These are phyloP conservation scores for Chelonia mydas DNA, from an alignment of 2,797 vertebrate genomes.

Conservation along the genomic window DNA sequence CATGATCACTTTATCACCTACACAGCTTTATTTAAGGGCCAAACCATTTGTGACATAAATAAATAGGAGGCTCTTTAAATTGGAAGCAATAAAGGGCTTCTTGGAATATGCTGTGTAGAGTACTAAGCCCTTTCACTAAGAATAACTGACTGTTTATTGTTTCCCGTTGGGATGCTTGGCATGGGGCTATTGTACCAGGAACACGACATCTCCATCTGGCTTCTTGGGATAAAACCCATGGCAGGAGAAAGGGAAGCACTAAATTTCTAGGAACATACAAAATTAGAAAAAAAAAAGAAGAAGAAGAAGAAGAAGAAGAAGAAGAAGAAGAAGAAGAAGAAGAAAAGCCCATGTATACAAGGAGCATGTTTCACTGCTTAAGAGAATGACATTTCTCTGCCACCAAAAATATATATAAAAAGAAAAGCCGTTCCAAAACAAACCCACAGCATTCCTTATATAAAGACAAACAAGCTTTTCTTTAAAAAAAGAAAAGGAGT, in stretches of 20 bases:
- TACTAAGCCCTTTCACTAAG: slow-evolving; percentile 49
- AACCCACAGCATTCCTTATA: slow-evolving; percentile 61
- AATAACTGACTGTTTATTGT: slow-evolving; percentile 69
- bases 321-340: slow-evolving; percentile 10
- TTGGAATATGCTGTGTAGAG: slow-evolving; percentile 40
- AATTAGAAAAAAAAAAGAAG: not conserved
- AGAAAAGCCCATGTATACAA: not conserved
- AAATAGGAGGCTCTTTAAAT: slow-evolving; percentile 1
- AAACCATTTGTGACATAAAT: not conserved
- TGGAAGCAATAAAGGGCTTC: slow-evolving; percentile 50
- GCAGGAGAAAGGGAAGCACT: slow-evolving; percentile 46
- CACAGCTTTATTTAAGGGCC: not conserved
- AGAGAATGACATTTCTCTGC: slow-evolving; percentile 63
- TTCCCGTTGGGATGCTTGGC: slow-evolving; percentile 45
- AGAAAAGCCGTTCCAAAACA: slow-evolving; percentile 68
- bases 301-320: slow-evolving; percentile 6
- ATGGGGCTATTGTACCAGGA: slow-evolving; percentile 56
- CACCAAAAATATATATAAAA: slow-evolving; percentile 65
- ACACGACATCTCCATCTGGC: slow-evolving; percentile 44
- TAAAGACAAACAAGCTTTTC: slow-evolving; percentile 8
- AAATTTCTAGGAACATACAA: slow-evolving; percentile 53
- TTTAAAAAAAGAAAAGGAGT: not conserved
- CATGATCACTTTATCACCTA: not conserved
- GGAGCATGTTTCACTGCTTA: slow-evolving; percentile 63
- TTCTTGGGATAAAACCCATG: slow-evolving; percentile 68